phyloP scores from a whole-genome alignment of 1,140 invertebrate genomes.

The Drosophila arizonae region DNA sequence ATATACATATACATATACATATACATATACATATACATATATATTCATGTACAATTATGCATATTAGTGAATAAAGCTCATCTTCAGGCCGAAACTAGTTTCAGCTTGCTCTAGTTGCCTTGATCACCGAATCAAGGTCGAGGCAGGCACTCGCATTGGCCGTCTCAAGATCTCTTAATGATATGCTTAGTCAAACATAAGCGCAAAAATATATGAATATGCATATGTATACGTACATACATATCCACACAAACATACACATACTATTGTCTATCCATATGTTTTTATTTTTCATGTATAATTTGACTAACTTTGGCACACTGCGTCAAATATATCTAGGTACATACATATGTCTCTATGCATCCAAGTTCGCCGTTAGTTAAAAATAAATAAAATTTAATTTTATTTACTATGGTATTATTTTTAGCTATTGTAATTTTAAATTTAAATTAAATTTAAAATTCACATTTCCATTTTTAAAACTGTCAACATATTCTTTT shows the following conservation, averaged over 20 bases:
- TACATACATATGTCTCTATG: too few relatives aligned
- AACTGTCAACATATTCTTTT: too few relatives aligned
- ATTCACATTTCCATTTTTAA: too few relatives aligned
- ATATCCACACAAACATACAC: neutral
- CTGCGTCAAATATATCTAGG: too few relatives aligned
- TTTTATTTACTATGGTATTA: too few relatives aligned
- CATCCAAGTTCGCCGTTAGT: too few relatives aligned
- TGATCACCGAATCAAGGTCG: constrained; percentile 29
- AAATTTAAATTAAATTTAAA: too few relatives aligned
- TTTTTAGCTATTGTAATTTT: too few relatives aligned
- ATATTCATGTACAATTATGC: neutral
- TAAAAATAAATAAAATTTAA: too few relatives aligned
- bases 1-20: neutral
- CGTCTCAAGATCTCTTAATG: constrained; percentile 16
- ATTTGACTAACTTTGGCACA: too few relatives aligned
- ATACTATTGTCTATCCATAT: neutral
- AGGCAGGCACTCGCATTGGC: constrained; percentile 8
- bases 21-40: neutral
- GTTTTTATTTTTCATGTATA: too few relatives aligned
- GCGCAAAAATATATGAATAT: neutral
- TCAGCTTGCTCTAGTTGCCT: constrained; percentile 17
- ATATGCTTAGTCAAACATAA: constrained; percentile 6
- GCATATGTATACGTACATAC: neutral
- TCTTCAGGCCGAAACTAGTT: constrained; percentile 17
- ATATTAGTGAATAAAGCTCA: neutral